phyloP scores from a whole-genome alignment of 2,888 invertebrate genomes.

The Fragum sueziense region DNA sequence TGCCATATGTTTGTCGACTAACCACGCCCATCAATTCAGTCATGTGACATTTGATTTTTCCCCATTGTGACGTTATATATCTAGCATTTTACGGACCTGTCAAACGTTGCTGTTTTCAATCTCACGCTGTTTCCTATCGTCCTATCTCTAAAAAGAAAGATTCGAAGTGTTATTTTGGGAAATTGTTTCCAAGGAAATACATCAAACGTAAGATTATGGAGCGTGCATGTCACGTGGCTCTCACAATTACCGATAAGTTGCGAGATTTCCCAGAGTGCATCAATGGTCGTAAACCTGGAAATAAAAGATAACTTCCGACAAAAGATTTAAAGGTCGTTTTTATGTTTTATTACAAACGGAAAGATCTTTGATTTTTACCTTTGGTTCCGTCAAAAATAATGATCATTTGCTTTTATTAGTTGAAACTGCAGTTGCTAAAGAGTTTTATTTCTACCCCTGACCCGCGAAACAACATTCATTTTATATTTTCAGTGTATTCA shows the following conservation, averaged over 20 bases:
- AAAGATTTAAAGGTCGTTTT: slow-evolving; percentile 13
- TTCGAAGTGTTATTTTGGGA: slow-evolving; percentile 23
- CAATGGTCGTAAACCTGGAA: slow-evolving; percentile 9
- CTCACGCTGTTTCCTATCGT: slow-evolving; percentile 16
- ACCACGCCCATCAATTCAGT: too few species aligned
- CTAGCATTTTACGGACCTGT: background rate
- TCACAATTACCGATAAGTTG: background rate
- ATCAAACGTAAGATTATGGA: slow-evolving; percentile 16
- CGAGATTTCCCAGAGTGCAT: slow-evolving; percentile 17
- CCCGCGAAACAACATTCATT: background rate
- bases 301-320: slow-evolving; percentile 8
- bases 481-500: background rate
- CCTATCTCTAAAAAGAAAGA: background rate
- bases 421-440: background rate
- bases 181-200: slow-evolving; percentile 15
- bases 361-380: background rate
- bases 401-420: background rate
- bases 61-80: too few species aligned
- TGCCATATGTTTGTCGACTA: too few species aligned
- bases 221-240: slow-evolving; percentile 20
- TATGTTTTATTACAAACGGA: background rate
- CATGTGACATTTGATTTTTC: too few species aligned
- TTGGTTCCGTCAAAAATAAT: background rate
- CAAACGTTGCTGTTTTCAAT: slow-evolving; percentile 11
- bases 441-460: too few species aligned